Evolutionary conservation across 2,797 vertebrate species (phyloP), one percentile per base, ranked within the genome.

Genomic region (Gallirallus australis): DNA sequence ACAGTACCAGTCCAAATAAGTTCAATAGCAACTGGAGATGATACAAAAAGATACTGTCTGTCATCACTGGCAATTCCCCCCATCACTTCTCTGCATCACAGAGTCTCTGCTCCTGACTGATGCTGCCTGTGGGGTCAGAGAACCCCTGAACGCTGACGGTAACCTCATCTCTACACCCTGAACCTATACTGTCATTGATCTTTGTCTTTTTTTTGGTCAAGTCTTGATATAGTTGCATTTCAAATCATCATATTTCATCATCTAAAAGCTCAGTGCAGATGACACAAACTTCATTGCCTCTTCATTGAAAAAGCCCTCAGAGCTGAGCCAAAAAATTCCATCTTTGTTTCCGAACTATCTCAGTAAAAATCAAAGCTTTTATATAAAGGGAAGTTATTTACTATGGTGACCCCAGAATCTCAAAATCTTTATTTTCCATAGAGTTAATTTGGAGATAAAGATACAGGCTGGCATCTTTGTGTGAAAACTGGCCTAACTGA

Each of bases 21-120:
- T 28, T 57, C 71, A 39, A 54, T 4, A 72, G 53, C n/a, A 63
- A n/a, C 21, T n/a, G n/a, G 25, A 47, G 54, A 57, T 21, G 21
- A 30, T 15, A 48, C 15, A 39, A 68, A 59, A 28, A 78, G 72
- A 82, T 3, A 45, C 7, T 30, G 39, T 66, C 33, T 61, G 33
- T n/a, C 37, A 64, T 37, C 39, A 11, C 39, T n/a, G 39, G n/a
- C 28, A 15, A 39, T 23, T 12, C 15, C 5, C 35, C 14, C 21
- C 42, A 45, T 59, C 5, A 1, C 28, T 69, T 35, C 45, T 59
- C 28, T 21, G 12, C 11, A 3, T 24, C 21, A 47, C 0, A 0
- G 35, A 23, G 28, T 9, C 7, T 39, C 69, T 39, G 37, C 37
- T 57, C 40, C 61, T 7, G 9, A 9, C 12, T 16, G 21, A 53